Percentiles rank a stretch among this genome's conserved stretches.
These are phyloP conservation scores for Mayetiola destructor DNA, from an alignment of 2,888 invertebrate species.

Conservation along the genomic window DNA sequence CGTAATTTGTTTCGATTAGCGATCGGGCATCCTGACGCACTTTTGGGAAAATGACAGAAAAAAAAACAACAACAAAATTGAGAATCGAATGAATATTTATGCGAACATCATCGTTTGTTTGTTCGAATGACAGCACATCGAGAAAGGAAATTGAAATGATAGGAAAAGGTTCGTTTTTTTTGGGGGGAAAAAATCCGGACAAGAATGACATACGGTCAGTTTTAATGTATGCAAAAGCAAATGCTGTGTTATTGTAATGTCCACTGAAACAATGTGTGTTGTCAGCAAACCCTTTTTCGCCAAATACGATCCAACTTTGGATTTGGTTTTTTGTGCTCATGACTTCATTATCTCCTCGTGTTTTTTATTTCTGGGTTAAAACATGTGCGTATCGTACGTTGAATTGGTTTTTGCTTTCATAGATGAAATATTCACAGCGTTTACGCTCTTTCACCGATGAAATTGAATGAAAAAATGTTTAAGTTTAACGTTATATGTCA, in stretches of 20 bases:
- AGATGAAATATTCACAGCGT: too few species aligned
- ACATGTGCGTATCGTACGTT: too few species aligned
- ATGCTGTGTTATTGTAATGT: conserved; percentile 3
- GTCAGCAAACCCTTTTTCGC: conserved; percentile 4
- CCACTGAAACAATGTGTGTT: conserved; percentile 3
- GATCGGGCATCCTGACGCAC: conserved; percentile 82
- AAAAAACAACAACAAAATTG: conserved; percentile 14
- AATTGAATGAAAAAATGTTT: too few species aligned
- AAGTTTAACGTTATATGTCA: not conserved
- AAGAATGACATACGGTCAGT: conserved; percentile 9
- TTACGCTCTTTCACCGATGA: too few species aligned
- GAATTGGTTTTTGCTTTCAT: too few species aligned
- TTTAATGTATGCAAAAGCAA: conserved; percentile 7
- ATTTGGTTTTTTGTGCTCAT: conserved; percentile 2
- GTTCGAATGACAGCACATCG: not conserved
- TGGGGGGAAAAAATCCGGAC: not conserved
- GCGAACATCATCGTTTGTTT: too few species aligned
- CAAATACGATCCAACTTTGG: not conserved
- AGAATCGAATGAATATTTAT: conserved; percentile 17
- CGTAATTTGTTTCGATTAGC: conserved; percentile 77
- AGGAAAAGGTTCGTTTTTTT: not conserved
- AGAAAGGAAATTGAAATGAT: not conserved
- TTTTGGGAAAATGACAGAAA: conserved; percentile 27
- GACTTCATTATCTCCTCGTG: not conserved
- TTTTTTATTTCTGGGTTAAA: too few species aligned